A percentile compares a stretch with the other conserved stretches of the same genome.
Conservation (phyloP, 2,797 vertebrate genomes). For the Lutjanus campechanus region DNA sequence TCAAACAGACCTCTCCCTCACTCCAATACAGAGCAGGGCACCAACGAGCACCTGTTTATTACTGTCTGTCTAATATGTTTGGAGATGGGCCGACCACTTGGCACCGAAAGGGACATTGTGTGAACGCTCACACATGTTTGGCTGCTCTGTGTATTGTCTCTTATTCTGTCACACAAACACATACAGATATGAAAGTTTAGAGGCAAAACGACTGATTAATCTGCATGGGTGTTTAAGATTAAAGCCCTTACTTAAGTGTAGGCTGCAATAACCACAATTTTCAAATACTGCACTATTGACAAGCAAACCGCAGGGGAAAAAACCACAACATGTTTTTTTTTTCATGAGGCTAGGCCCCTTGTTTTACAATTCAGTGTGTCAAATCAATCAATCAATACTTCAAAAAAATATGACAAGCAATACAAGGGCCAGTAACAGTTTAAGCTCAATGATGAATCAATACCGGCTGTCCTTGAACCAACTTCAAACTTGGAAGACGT, state of each 20-base stretch:
- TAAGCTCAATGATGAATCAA: too few species aligned
- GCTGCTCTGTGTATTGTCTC: slow-evolving; percentile 40
- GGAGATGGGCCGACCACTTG: slow-evolving; percentile 61
- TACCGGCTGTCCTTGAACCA: too few species aligned
- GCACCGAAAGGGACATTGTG: slow-evolving; percentile 63
- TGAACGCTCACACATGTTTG: slow-evolving; percentile 42
- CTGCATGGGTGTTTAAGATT: slow-evolving; percentile 20
- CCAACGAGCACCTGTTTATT: slow-evolving; percentile 78
- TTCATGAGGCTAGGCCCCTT: too few species aligned
- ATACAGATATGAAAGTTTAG: slow-evolving; percentile 12
- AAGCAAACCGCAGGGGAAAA: too few species aligned
- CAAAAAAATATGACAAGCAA: too few species aligned
- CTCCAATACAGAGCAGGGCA: slow-evolving; percentile 53
- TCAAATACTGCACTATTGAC: too few species aligned
- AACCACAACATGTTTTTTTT: too few species aligned
- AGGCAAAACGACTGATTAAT: slow-evolving; percentile 9
- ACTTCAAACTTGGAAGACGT: too few species aligned
- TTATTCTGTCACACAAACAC: slow-evolving; percentile 18
- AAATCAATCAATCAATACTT: too few species aligned
- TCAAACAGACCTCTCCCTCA: slow-evolving; percentile 67
- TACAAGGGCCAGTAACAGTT: too few species aligned
- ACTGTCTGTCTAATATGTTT: slow-evolving; percentile 66
- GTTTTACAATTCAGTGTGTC: too few species aligned
- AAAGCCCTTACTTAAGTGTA: slow-evolving; percentile 1
- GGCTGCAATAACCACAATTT: too few species aligned